Evolutionary conservation across 2,113 vertebrate species (phyloP).

Genomic region (Ptilonorhynchus violaceus): DNA sequence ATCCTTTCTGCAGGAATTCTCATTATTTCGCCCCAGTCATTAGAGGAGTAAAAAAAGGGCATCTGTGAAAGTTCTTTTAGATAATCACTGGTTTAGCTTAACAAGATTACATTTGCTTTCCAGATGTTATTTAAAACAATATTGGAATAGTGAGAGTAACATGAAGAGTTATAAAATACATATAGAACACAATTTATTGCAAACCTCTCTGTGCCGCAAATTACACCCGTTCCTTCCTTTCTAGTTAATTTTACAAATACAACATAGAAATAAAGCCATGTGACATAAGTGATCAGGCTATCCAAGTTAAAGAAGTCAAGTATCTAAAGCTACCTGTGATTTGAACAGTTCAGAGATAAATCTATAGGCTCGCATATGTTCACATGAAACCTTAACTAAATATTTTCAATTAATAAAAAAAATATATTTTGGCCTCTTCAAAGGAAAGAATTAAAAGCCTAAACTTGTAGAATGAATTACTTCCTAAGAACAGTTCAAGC

Average conservation of each 20-base stretch:
- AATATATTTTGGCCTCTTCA: neutral
- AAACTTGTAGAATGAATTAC: neutral
- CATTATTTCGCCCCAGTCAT: neutral
- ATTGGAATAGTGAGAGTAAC: neutral
- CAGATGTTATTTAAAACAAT: neutral
- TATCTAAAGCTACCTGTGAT: neutral
- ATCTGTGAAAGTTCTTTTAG: neutral
- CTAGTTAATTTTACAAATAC: neutral
- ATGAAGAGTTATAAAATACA: neutral
- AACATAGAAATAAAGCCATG: neutral
- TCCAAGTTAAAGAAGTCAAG: neutral
- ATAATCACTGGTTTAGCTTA: neutral
- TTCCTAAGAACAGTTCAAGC: neutral
- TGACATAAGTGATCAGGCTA: neutral
- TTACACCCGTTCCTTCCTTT: neutral
- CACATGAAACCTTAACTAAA: neutral
- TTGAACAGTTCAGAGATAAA: neutral
- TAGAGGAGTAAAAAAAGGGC: neutral
- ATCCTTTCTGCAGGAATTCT: neutral
- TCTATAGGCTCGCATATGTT: rapidly evolving
- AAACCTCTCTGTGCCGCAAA: neutral
- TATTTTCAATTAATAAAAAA: neutral
- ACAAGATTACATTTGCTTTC: neutral
- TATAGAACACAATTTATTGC: neutral
- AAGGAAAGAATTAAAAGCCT: neutral